Base-by-base conservation (phyloP, 2,113 vertebrate species). In the Cervus canadensis region DNA sequence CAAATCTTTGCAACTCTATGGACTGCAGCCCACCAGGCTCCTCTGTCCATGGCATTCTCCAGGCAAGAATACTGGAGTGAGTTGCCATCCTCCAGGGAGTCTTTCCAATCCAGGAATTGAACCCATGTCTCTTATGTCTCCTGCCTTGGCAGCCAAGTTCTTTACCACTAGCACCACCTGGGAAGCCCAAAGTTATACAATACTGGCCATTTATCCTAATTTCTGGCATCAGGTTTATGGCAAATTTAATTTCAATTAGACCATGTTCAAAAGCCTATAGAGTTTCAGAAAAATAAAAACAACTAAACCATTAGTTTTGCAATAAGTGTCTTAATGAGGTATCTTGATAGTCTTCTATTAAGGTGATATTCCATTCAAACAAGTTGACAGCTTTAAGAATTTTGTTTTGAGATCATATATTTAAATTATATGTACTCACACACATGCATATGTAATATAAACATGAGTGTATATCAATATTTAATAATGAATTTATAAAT, bases 171-270 rank as follows among this genome's bases (percentile, higher is more conserved):
- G 71, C 25, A 76, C 71, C 23, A 14, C 23, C 21, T 76, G 40
- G 36, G 23, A 76, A 26, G 7, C 87, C 15, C 26, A 56, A 87
- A 87, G 16, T 78, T 56, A 23, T 64, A 25, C 16, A 15, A 45
- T 50, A 90, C 93, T 89, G 48, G 12, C 5, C 5, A 45, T 83
- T 4, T 7, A 74, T 30, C 28, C 7, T 90, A 91, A 74, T 78
- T 78, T 82, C 56, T 93, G 45, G 15, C 16, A 93, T 83, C 7
- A 84, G 12, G 5, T 84, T 97, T 50, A 94, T 45, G 81, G 12
- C 4, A 89, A 89, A 60, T 62, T 87, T 50, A 82, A 89, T 95
- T 97, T 98, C 19, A 83, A 8, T 84, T 60, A 93, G 26, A 40
- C 2, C 6, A 25, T 33, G 8, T 87, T 76, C 60, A 30, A 82